Evolutionary conservation across 2,888 invertebrate genomes (phyloP), one percentile per base, ranked within the genome.

Genomic region (Rhorus exstirpatorius): DNA sequence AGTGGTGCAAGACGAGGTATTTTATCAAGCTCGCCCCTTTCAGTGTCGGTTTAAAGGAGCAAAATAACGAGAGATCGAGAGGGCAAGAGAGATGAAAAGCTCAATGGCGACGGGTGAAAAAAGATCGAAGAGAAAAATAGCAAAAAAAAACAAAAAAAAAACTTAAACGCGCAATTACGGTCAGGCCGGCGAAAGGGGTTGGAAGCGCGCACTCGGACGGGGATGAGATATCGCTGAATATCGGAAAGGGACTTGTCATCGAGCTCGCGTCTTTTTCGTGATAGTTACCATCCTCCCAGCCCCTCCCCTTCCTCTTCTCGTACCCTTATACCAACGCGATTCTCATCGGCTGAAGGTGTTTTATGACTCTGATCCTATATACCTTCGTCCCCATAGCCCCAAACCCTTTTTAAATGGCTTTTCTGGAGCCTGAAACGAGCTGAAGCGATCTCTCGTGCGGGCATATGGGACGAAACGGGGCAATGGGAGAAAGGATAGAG

Each of bases 301-400:
- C 44, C 24, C 1, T 0, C 6, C 26, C 35, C 21, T 10, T 3
- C 24, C n/a, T 26, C 17, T 1, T 8, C n/a, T 38, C 35, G 14
- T 71, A 7, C 53, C 51, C 83, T 85, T 77, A 79, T 81, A 65
- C 58, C 78, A 14, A 24, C 60, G 51, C 78, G 80, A 80, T 75
- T 78, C 76, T 61, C 72, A 84, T 81, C 78, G 84, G 76, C 83
- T 74, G 78, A 80, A 78, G 65, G 60, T 82, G 83, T 79, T 84
- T 86, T 82, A 81, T 53, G 61, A 55, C 51, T 58, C 17, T 44
- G 38, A 31, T 44, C 38, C n/a, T n/a, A n/a, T n/a, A 21, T 17
- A 21, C 21, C 49, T 14, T 21, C 14, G 12, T 19, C 44, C 17
- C 14, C n/a, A 2, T 8, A 19, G 19, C 24, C 14, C 17, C 31